Evolutionary conservation across 2,113 vertebrate species (phyloP), one percentile per base, ranked within the genome.

Genomic region (Carettochelys insculpta): DNA sequence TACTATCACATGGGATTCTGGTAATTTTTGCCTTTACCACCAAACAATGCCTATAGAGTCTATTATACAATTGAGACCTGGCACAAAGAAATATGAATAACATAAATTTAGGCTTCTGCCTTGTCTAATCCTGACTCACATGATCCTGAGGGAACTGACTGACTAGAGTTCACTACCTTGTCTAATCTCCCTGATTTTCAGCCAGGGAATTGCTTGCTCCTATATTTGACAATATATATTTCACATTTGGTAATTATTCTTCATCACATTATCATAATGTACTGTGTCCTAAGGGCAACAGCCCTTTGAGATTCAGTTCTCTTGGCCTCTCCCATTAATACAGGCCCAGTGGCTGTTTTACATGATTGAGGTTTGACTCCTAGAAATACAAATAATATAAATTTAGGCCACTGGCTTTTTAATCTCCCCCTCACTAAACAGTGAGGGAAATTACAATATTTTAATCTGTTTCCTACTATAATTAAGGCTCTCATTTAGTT

Each of bases 201-300:
- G 91, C 58, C 65, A 92, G 94, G 71, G 77, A 93, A 90, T 91
- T 91, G 34, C 90, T 92, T 89, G 58, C 58, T 94, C 58, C 85
- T 83, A 82, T 75, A 78, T 94, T 94, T 95, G 94, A 95, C 94
- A 93, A 94, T 92, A 93, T 90, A 80, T 93, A 94, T 96, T 96
- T 96, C 95, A 95, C 80, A 91, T 95, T 94, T 93, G 48, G 94
- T 94, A 97, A 96, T 97, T 96, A 97, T 97, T 96, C 92, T 93
- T 95, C 96, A 95, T 95, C 92, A 91, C 83, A 97, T 97, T 96
- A 95, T 95, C 95, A 97, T 97, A 97, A 96, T 93, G 80, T 84
- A 87, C 88, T 78, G 61, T 87, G 71, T 95, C 96, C 94, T 97
- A 84, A 96, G 92, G 96, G 95, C 92, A 96, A 80, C 75, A 83